Conservation (phyloP, 2,797 vertebrate genomes). For the Sandelia bainsii region DNA sequence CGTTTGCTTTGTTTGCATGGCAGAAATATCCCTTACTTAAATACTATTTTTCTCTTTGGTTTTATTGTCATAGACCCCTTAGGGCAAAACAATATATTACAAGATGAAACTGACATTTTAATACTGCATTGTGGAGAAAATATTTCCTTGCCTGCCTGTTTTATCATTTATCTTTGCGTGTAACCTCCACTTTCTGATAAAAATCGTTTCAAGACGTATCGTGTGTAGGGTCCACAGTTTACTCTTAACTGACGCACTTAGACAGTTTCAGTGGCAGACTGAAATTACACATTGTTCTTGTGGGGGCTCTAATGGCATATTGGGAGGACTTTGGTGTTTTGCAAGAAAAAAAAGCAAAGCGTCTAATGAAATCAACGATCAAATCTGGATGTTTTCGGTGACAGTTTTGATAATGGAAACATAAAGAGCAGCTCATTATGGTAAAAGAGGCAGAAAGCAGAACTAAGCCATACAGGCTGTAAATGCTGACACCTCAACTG, state of each 20-base stretch:
- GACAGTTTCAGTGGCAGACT: constrained; percentile 54
- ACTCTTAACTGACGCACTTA: constrained; percentile 52
- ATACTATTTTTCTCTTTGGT: constrained; percentile 8
- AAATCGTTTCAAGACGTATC: constrained; percentile 32
- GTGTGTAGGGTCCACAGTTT: constrained; percentile 28
- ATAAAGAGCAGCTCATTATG: constrained; percentile 40
- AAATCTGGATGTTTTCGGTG: constrained; percentile 49
- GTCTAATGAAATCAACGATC: constrained; percentile 64
- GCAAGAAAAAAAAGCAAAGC: constrained; percentile 32
- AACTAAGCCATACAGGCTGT: constrained; percentile 24
- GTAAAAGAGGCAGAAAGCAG: constrained; percentile 25
- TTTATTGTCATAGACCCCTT: neutral
- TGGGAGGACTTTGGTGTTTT: constrained; percentile 55
- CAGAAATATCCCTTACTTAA: neutral
- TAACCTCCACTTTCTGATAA: constrained; percentile 26
- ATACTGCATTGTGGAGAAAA: neutral
- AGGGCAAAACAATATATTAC: neutral
- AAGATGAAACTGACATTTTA: constrained; percentile 18
- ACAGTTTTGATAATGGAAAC: constrained; percentile 47
- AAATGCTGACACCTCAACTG: constrained; percentile 33
- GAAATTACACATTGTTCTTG: constrained; percentile 66
- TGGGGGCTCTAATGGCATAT: constrained; percentile 60
- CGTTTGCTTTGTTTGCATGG: neutral
- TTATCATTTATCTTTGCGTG: constrained; percentile 10
- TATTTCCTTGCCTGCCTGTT: constrained; percentile 3